Conservation (phyloP, 2,888 invertebrate species). For the Itoplectis maculator region DNA sequence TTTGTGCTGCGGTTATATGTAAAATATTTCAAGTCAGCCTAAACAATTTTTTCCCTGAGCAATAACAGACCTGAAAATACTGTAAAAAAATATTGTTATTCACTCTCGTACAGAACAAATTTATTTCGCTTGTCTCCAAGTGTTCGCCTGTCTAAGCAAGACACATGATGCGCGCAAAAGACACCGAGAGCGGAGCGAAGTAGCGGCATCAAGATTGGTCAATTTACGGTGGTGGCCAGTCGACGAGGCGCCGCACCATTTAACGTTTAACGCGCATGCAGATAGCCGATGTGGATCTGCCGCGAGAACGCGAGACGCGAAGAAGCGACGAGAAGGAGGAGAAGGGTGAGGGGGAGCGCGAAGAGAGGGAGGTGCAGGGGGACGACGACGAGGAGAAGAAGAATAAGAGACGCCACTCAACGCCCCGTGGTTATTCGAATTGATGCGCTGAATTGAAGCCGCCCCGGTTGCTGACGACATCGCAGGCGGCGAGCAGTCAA, state of each 20-base stretch:
- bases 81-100: background rate
- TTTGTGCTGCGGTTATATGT: too few relatives aligned
- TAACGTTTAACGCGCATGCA: conserved; percentile 77
- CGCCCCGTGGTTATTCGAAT: conserved; percentile 78
- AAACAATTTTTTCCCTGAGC: too few relatives aligned
- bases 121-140: background rate
- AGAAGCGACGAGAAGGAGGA: conserved; percentile 47
- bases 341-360: conserved; percentile 53
- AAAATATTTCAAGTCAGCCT: too few relatives aligned
- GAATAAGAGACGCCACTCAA: conserved; percentile 75
- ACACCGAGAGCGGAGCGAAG: conserved; percentile 28
- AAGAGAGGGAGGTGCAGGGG: conserved; percentile 58
- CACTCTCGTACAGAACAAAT: background rate
- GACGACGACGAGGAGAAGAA: conserved; percentile 60
- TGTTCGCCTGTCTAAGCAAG: background rate
- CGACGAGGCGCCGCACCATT: conserved; percentile 83
- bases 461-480: conserved; percentile 78
- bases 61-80: too few relatives aligned
- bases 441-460: conserved; percentile 80
- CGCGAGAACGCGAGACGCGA: conserved; percentile 11
- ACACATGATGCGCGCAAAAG: conserved; percentile 1
- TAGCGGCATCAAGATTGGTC: conserved; percentile 77
- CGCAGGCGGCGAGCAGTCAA: conserved; percentile 72
- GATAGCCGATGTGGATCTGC: conserved; percentile 63
- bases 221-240: conserved; percentile 81